phyloP scores from a whole-genome alignment of 2,888 invertebrate genomes.

The Tyria jacobaeae region DNA sequence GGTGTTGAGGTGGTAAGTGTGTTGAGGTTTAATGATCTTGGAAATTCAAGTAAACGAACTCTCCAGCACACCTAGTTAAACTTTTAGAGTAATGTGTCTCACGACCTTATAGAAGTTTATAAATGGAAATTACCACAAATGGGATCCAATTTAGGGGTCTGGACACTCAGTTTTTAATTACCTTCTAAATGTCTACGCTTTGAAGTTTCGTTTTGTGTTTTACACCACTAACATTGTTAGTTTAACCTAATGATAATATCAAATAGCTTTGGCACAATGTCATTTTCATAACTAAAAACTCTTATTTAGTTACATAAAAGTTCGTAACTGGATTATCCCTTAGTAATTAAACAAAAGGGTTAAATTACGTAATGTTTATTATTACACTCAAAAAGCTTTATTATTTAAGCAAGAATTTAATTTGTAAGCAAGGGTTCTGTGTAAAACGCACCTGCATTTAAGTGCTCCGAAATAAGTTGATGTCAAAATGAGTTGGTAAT shows the following conservation, averaged over 20 bases:
- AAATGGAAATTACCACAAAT: not conserved
- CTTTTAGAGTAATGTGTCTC: too few relatives aligned
- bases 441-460: constrained; percentile 35
- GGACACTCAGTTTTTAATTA: not conserved
- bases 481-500: constrained; percentile 19
- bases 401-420: constrained; percentile 30
- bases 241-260: constrained; percentile 20
- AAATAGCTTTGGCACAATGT: constrained; percentile 21
- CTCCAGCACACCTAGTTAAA: too few relatives aligned
- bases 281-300: constrained; percentile 34
- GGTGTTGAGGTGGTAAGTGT: too few relatives aligned
- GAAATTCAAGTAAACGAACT: too few relatives aligned
- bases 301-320: constrained; percentile 47
- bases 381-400: constrained; percentile 34
- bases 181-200: constrained; percentile 1
- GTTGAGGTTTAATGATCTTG: too few relatives aligned
- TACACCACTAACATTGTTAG: constrained; percentile 12
- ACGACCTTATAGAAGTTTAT: not conserved
- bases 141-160: not conserved
- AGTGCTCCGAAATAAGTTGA: constrained; percentile 25
- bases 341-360: constrained; percentile 43
- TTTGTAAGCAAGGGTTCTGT: constrained; percentile 29
- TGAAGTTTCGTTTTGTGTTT: constrained; percentile 6
- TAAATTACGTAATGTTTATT: constrained; percentile 41
- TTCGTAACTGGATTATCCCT: constrained; percentile 47